Base-by-base conservation (phyloP, 2,797 vertebrate species). In the Crenuchus spilurus region DNA sequence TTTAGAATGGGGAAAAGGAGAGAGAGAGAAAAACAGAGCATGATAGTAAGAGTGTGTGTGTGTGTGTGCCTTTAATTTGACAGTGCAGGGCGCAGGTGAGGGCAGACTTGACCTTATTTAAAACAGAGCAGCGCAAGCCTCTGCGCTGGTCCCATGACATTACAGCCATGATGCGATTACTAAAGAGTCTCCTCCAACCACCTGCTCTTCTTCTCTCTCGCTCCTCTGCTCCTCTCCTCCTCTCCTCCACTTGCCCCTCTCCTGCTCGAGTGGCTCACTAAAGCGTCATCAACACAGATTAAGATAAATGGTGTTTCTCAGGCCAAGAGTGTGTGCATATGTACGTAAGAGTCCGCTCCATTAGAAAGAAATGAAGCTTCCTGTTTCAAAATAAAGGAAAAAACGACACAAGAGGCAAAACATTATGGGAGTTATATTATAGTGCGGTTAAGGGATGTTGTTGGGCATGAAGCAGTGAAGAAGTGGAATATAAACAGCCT, bases 211-310 rank as follows among this genome's bases (percentile, higher is more conserved):
- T n/a, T 24, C 37, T 68, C 33, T 64, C 9, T 55, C 33, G 30
- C 31, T 22, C 22, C 11, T 20, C 10, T 22, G 2, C 18, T 84
- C 86, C 86, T 84, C 88, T 82, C 84, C 82, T 63, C 51, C 31
- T 51, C 39, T 51, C 82, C 85, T 86, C 76, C 74, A 80, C 83
- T 86, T 78, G 72, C 79, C 76, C 83, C 84, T 79, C 58, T 72
- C 82, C 82, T 83, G 82, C 63, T 65, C 28, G 33, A 71, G 70
- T 52, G 28, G 60, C 46, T 72, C 61, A 62, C 88, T 86, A 90
- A 87, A 89, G 85, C 78, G 87, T 89, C 88, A 91, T 90, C 83
- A 82, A 82, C 65, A 77, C 73, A 84, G 83, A 90, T 87, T 88
- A 85, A 89, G 85, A 90, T 86, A 87, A 88, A 91, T 85, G 86